A percentile compares a stretch with the other conserved stretches of the same genome.
Evolutionary conservation across 1,140 invertebrate species (phyloP).

Genomic region (Orussus abietinus): DNA sequence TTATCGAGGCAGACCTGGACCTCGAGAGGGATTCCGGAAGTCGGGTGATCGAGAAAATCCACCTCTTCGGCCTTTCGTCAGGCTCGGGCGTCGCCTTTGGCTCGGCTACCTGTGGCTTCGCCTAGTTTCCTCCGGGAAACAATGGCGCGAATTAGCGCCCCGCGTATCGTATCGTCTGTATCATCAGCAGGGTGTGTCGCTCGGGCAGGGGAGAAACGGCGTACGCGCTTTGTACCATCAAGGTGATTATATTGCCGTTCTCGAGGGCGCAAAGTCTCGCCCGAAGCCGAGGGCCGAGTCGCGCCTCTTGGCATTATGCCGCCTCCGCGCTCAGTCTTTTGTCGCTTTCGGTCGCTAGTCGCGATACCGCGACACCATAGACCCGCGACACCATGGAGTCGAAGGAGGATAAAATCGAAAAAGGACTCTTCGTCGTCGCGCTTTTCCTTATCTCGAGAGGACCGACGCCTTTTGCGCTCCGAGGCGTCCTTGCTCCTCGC

Average conservation of each 20-base stretch:
- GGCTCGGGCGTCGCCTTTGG: slow-evolving; percentile 15
- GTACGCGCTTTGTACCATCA: slow-evolving; percentile 48
- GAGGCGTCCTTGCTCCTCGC: too few relatives aligned
- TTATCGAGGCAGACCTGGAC: too few relatives aligned
- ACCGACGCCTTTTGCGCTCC: too few relatives aligned
- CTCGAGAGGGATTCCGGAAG: too few relatives aligned
- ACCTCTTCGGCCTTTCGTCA: too few relatives aligned
- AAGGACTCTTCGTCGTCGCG: too few relatives aligned
- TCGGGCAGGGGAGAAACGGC: slow-evolving; percentile 24
- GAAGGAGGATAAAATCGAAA: slow-evolving; percentile 1
- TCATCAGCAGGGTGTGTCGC: slow-evolving; percentile 37
- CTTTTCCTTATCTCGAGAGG: too few relatives aligned
- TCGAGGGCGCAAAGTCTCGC: slow-evolving; percentile 37
- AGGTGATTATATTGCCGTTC: slow-evolving; percentile 50
- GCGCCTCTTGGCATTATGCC: background rate
- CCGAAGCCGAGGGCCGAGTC: background rate
- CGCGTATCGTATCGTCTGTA: slow-evolving; percentile 47
- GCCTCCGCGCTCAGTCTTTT: slow-evolving; percentile 21
- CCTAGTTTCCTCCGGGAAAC: slow-evolving; percentile 34
- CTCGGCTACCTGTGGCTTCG: slow-evolving; percentile 43
- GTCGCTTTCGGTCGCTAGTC: too few relatives aligned
- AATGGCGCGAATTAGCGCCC: slow-evolving; percentile 46
- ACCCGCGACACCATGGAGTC: too few relatives aligned
- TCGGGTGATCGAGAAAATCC: background rate
- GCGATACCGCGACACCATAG: too few relatives aligned